These are phyloP conservation scores for Biston betularia DNA, from an alignment of 2,888 invertebrate genomes.

Conservation along the genomic window DNA sequence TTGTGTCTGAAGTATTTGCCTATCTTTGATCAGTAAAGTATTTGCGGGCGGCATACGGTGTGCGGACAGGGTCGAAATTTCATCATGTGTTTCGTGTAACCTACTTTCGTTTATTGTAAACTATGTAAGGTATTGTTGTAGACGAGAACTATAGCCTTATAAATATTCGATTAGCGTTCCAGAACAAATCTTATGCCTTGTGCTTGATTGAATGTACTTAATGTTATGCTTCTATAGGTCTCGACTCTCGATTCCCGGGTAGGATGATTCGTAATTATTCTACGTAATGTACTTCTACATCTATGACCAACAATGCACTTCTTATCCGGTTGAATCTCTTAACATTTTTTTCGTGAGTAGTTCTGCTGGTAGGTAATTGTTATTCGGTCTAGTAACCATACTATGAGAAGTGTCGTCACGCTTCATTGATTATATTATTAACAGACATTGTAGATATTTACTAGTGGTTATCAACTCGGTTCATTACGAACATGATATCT, in stretches of 20 bases:
- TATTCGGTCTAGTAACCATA: constrained; percentile 44
- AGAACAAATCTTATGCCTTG: constrained; percentile 15
- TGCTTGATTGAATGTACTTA: constrained; percentile 25
- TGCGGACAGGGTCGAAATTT: constrained; percentile 66
- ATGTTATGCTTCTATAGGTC: constrained; percentile 21
- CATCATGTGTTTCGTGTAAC: constrained; percentile 62
- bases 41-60: constrained; percentile 54
- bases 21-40: constrained; percentile 46
- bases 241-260: neutral
- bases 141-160: constrained; percentile 16
- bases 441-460: constrained; percentile 24
- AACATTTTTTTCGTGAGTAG: constrained; percentile 11
- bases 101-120: constrained; percentile 63
- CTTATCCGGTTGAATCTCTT: constrained; percentile 10
- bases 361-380: constrained; percentile 36
- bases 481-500: constrained; percentile 30
- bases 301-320: neutral
- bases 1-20: constrained; percentile 33
- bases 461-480: constrained; percentile 31
- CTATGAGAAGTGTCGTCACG: constrained; percentile 36
- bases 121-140: constrained; percentile 46
- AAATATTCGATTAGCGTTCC: constrained; percentile 23
- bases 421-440: constrained; percentile 31
- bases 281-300: neutral
- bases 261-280: constrained; percentile 1